A percentile compares a stretch with the other conserved stretches of the same genome.
Evolutionary conservation across 2,797 vertebrate genomes (phyloP).

Genomic region (Novumbra hubbsi): DNA sequence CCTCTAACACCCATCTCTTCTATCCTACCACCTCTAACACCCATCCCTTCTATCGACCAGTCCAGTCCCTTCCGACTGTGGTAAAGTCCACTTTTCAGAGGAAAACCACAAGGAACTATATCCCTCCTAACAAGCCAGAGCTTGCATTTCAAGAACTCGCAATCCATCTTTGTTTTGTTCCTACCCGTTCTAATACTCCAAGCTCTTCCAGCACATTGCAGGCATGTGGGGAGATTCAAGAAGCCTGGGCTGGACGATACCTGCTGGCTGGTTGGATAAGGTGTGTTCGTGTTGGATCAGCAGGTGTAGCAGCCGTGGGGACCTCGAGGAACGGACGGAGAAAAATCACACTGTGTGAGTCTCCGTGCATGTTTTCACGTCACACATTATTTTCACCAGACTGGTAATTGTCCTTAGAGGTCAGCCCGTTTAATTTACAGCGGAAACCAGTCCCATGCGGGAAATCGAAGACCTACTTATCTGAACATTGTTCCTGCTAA

Average conservation of each 20-base stretch:
- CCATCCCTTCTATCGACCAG: no score
- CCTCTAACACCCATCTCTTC: slow-evolving; percentile 15
- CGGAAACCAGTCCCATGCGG: slow-evolving; percentile 41
- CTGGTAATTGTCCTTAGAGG: slow-evolving; percentile 57
- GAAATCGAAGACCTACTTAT: slow-evolving; percentile 66
- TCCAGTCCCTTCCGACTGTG: no score
- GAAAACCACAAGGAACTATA: no score
- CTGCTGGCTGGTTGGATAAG: background rate
- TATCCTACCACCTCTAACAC: slow-evolving; percentile 28
- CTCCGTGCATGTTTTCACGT: slow-evolving; percentile 29
- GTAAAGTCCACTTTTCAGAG: no score
- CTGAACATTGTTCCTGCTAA: slow-evolving; percentile 23
- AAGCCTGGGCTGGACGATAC: background rate
- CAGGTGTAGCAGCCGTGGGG: background rate
- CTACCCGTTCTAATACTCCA: background rate
- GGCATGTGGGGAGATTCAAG: background rate
- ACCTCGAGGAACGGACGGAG: background rate
- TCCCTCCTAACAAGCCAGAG: no score
- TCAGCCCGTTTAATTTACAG: slow-evolving; percentile 71
- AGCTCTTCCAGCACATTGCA: background rate
- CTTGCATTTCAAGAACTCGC: background rate
- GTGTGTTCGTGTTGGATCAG: background rate
- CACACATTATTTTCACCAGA: slow-evolving; percentile 57
- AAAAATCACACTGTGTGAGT: background rate
- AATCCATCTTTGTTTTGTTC: background rate